Percentiles rank a stretch among this genome's conserved stretches.
Conservation (phyloP, 1,140 invertebrate genomes). For the Zaprionus nigranus region DNA sequence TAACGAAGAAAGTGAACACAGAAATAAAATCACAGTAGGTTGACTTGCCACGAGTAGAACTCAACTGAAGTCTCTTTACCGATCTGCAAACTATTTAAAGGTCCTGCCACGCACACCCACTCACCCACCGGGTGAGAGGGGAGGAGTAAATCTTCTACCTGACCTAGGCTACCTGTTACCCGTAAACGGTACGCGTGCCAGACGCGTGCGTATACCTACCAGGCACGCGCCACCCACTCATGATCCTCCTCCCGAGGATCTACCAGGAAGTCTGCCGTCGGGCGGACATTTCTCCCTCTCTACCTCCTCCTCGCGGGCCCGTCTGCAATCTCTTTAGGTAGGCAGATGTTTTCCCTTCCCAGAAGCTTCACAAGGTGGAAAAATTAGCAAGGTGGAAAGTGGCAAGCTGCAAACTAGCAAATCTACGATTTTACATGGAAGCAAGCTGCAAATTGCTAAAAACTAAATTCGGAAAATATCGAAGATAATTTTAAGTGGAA, state of each 20-base stretch:
- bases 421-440: conserved; percentile 49
- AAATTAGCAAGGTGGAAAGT: conserved; percentile 63
- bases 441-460: conserved; percentile 66
- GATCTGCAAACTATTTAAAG: conserved; percentile 61
- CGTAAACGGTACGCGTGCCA: conserved; percentile 68
- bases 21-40: conserved; percentile 53
- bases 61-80: conserved; percentile 57
- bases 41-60: conserved; percentile 74
- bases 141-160: conserved; percentile 14
- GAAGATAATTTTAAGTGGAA: background rate
- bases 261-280: conserved; percentile 67
- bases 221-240: conserved; percentile 33
- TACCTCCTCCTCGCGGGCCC: conserved; percentile 37
- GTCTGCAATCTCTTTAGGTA: conserved; percentile 33
- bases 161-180: background rate
- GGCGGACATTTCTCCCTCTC: conserved; percentile 33
- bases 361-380: conserved; percentile 39
- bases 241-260: conserved; percentile 28
- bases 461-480: background rate
- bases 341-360: conserved; percentile 61
- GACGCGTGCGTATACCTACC: conserved; percentile 45
- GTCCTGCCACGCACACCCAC: conserved; percentile 10
- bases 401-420: conserved; percentile 60
- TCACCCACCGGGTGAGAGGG: conserved; percentile 11
- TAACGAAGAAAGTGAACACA: conserved; percentile 38